A percentile compares a stretch with the other conserved stretches of the same genome.
Conservation (phyloP, 2,113 vertebrate species). For the Proterorhinus semilunaris region DNA sequence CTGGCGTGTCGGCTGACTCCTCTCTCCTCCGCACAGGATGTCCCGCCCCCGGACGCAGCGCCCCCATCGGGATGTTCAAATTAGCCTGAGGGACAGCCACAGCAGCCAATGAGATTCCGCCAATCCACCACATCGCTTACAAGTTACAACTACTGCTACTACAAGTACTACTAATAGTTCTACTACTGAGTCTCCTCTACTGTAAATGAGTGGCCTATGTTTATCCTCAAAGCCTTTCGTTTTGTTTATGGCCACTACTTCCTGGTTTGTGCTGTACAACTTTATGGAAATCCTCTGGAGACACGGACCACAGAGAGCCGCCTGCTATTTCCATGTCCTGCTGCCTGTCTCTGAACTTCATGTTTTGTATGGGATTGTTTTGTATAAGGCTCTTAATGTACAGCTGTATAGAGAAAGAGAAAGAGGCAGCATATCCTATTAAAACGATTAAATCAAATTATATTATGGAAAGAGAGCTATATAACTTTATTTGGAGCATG, state of each 20-base stretch:
- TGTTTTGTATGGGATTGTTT: conserved; percentile 52
- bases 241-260: conserved; percentile 44
- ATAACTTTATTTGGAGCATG: conserved; percentile 38
- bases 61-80: conserved; percentile 99
- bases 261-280: conserved; percentile 43
- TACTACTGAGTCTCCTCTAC: conserved; percentile 4
- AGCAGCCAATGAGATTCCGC: conserved; percentile 51
- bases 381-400: conserved; percentile 58
- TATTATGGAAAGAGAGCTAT: not conserved
- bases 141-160: not conserved
- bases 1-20: conserved; percentile 75
- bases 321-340: conserved; percentile 51
- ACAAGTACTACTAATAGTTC: not conserved
- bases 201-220: conserved; percentile 21
- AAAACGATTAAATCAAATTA: not conserved
- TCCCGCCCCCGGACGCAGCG: conserved; percentile 93
- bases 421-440: conserved; percentile 11
- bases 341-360: conserved; percentile 38
- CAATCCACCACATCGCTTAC: conserved; percentile 1
- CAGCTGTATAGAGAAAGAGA: conserved; percentile 55
- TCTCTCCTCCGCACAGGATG: conserved; percentile 95
- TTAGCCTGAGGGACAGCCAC: conserved; percentile 84
- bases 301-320: conserved; percentile 17
- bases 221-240: conserved; percentile 30
- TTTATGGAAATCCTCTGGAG: conserved; percentile 55